Evolutionary conservation across 2,797 vertebrate genomes (phyloP).

Genomic region (Furcifer pardalis): DNA sequence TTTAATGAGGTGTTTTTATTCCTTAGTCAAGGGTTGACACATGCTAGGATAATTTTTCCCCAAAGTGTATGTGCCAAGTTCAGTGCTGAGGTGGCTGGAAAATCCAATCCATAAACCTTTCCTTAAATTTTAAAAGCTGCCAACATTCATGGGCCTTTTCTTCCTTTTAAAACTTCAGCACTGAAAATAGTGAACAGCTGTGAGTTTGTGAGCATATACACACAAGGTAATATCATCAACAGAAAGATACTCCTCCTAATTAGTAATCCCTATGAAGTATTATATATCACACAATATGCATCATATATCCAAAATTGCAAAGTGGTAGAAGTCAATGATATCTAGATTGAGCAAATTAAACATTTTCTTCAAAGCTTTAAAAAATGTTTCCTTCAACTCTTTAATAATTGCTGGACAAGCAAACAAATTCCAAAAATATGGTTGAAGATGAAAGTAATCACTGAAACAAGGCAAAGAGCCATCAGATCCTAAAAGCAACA

Average conservation of each 20-base stretch:
- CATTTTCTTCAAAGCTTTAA: too few species aligned
- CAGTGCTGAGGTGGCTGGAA: conserved; percentile 7
- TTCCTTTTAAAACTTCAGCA: background rate
- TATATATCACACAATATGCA: too few species aligned
- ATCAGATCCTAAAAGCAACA: too few species aligned
- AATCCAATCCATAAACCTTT: conserved; percentile 4
- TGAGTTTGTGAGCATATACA: background rate
- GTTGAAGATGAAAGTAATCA: too few species aligned
- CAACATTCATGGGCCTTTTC: background rate
- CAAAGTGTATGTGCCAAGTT: conserved; percentile 2
- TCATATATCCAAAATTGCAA: too few species aligned
- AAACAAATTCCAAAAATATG: too few species aligned
- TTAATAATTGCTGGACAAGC: too few species aligned
- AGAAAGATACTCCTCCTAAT: background rate
- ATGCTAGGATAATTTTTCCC: background rate
- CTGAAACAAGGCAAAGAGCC: too few species aligned
- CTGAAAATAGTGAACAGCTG: conserved; percentile 24
- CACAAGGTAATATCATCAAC: background rate
- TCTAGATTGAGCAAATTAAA: too few species aligned
- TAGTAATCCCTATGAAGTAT: background rate
- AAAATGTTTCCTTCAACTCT: too few species aligned
- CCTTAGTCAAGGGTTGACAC: background rate
- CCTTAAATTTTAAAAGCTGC: conserved; percentile 8
- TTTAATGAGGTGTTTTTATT: background rate
- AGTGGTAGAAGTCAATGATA: too few species aligned